Evolutionary conservation across 2,113 vertebrate genomes (phyloP), one percentile per base, ranked within the genome.

Genomic region (Crocuta crocuta): DNA sequence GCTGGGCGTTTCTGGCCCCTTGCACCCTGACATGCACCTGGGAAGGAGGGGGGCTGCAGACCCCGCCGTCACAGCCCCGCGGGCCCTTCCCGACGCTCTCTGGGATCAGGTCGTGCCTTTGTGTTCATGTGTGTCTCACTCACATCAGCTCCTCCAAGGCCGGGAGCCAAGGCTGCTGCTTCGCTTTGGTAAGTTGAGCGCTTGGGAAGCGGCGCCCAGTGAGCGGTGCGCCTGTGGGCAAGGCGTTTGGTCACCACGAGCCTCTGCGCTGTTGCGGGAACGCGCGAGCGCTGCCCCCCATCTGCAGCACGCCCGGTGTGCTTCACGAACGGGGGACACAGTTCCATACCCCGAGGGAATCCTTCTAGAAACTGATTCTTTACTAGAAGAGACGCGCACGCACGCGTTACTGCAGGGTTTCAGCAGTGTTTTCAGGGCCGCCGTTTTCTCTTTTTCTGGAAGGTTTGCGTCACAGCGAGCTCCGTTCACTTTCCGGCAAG

Each of bases 61-160:
- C 35, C 2, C 19, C 24, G 2, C 7, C 2, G 2, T 26, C 33
- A 0, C 0, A 33, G 76, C 7, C 78, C 55, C 15, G 6, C 0
- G 26, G 4, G 17, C 5, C 53, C 3, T 6, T 28, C 35, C 74
- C 3, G 9, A 53, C 1, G 1, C 3, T 2, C 50, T 21, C 71
- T 1, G 63, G 48, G 24, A 6, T 7, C 5, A 8, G 13, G 33
- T 4, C 4, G 28, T 19, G n/a, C 0, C 1, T 28, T 24, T 33
- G 19, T 19, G 28, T 76, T 89, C 33, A 26, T 79, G 21, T 71
- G 7, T 50, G 26, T 76, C 19, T 68, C 43, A 15, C 63, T 45
- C 9, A 15, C 31, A 3, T 84, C 85, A 65, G 74, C 50, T 74
- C 28, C 19, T 80, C 45, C 86, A 86, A 91, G 96, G 96, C 70